These are phyloP conservation scores for Azemiops feae DNA, from an alignment of 2,113 vertebrate genomes.

Conservation along the genomic window DNA sequence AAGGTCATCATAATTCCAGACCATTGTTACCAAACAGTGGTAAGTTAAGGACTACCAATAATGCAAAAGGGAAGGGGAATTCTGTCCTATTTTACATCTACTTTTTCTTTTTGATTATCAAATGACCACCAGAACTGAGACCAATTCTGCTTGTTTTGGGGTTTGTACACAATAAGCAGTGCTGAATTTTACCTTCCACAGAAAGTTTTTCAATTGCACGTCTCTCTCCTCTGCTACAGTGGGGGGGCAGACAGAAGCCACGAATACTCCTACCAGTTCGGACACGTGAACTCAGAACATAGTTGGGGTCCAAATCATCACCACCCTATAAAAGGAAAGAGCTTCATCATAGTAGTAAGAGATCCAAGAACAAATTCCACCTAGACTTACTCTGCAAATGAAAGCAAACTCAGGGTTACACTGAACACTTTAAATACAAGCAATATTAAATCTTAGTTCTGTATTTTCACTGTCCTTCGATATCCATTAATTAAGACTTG, in stretches of 20 bases:
- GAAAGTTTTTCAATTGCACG: slow-evolving; percentile 89
- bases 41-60: neutral
- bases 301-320: slow-evolving; percentile 92
- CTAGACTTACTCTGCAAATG: neutral
- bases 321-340: slow-evolving; percentile 77
- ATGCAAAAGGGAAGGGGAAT: neutral
- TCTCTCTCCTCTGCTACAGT: slow-evolving; percentile 94
- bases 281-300: slow-evolving; percentile 94
- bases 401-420: neutral
- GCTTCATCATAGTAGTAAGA: too few relatives aligned
- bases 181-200: slow-evolving; percentile 79
- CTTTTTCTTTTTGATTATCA: neutral
- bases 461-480: neutral
- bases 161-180: too few relatives aligned
- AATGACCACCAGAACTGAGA: neutral
- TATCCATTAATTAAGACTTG: neutral
- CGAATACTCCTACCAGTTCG: slow-evolving; percentile 93
- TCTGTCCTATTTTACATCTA: neutral
- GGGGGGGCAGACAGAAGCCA: slow-evolving; percentile 92
- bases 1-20: neutral
- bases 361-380: neutral
- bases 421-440: neutral
- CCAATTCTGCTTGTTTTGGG: neutral
- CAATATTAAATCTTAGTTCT: neutral
- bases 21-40: neutral